Conservation (phyloP, 2,113 vertebrate species). For the Ceyx melanurus region DNA sequence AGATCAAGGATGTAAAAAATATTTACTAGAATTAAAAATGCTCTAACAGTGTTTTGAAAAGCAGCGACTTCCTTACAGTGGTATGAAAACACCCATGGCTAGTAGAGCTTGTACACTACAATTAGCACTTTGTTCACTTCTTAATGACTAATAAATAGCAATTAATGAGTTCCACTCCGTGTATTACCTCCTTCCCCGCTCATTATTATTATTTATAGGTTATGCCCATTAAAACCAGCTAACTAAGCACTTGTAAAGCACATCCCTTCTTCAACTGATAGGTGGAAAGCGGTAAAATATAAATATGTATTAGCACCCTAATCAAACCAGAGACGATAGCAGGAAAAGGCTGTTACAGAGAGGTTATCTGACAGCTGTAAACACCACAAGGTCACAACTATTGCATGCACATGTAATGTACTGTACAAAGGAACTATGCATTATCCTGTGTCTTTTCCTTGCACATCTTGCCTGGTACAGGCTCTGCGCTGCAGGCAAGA, state of each 20-base stretch:
- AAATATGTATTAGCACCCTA: background rate
- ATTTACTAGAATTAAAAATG: background rate
- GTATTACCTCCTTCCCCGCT: background rate
- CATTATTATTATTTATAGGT: background rate
- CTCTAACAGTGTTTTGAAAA: background rate
- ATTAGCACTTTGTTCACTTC: background rate
- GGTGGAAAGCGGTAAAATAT: background rate
- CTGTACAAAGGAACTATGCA: background rate
- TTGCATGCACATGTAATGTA: fast-evolving
- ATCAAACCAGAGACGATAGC: background rate
- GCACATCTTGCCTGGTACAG: background rate
- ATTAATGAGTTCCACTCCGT: constrained; percentile 43
- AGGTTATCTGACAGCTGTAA: fast-evolving
- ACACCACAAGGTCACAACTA: background rate
- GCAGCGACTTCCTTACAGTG: background rate
- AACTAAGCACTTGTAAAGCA: background rate
- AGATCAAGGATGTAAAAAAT: background rate
- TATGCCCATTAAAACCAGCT: background rate
- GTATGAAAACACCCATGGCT: background rate
- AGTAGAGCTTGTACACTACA: constrained; percentile 24
- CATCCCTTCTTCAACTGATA: background rate
- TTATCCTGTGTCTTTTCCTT: background rate
- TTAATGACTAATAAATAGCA: constrained; percentile 41
- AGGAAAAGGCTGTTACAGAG: background rate
- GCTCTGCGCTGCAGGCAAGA: background rate